Percentiles rank a stretch among this genome's conserved stretches.
These are phyloP conservation scores for Capitella teleta DNA, from an alignment of 1,140 invertebrate genomes.

Conservation along the genomic window DNA sequence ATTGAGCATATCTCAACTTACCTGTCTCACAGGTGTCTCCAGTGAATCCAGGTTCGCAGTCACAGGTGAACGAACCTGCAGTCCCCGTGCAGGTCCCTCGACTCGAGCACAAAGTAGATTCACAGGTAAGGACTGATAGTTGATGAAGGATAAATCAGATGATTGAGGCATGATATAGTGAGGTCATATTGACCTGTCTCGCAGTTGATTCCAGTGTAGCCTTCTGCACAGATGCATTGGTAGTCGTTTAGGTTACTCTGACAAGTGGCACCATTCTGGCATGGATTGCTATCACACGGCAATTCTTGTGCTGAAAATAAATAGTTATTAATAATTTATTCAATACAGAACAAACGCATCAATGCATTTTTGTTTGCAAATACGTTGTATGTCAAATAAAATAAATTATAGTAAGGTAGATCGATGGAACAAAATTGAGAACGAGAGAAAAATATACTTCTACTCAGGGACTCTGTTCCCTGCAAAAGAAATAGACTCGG, in stretches of 20 bases:
- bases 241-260: background rate
- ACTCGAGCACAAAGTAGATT: no score
- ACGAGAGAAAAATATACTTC: background rate
- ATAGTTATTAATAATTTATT: background rate
- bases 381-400: background rate
- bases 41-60: no score
- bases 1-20: no score
- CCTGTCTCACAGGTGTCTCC: no score
- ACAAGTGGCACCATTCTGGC: slow-evolving; percentile 7
- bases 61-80: no score
- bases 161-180: no score
- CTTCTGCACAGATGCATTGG: background rate
- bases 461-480: slow-evolving; percentile 13
- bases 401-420: background rate
- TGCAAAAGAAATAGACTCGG: slow-evolving; percentile 11
- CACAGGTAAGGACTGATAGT: no score
- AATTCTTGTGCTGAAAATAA: background rate
- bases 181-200: no score
- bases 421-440: background rate
- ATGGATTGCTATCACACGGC: background rate
- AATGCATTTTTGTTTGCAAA: background rate
- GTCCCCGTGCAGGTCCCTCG: no score
- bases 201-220: slow-evolving; percentile 12
- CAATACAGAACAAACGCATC: background rate
- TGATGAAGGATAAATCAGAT: no score